Base-by-base conservation (phyloP, 1,140 invertebrate genomes). In the Andrena cerasifolii region DNA sequence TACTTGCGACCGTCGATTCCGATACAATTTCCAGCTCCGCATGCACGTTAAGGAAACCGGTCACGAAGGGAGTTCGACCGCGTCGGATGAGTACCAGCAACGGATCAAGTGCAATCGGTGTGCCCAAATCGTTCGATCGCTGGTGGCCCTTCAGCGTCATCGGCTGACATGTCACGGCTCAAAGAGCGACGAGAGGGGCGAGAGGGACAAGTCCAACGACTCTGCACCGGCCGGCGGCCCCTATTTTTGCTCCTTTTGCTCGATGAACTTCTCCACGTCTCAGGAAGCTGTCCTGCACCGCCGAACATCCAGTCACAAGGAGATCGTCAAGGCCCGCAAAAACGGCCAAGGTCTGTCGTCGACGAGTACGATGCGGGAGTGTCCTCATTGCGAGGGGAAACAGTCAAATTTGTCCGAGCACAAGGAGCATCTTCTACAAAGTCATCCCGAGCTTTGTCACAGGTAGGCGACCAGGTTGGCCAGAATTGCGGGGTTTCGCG, bases 21-120 rank as follows among this genome's bases (percentile, higher is more conserved):
- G 94, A 21, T 96, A 95, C 74, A 96, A 96, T 80, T 89, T 95
- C 2, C 94, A 96, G 83, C 89, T 97, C n/a, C 94, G 95, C 7
- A 88, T 92, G 8, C 96, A 97, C 83, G 93, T 93, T 28, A 89
- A 90, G 26, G 91, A 90, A 59, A 93, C 93, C 4, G 93, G 93
- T 2, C 95, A 95, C 79, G 77, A 89, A 12, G 88, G 89, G 10
- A 82, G 88, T 8, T 81, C 87, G 14, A 94, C 94, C 1, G 95
- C 94, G 1, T 93, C 94, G 1, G 95, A 96, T 85, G 92, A 89
- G 31, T 96, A 96, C 84, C 95, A 96, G 88, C 94, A 94, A 53
- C 90, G 93, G 24, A 93, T 95, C 45, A 90, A 89, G 24, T 97
- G 96, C 79, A 84, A 89, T 8, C 49, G 93, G 5, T 96, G 96